A percentile compares a stretch with the other conserved stretches of the same genome.
Conservation (phyloP, 1,140 invertebrate species). For the Asobara japonica region DNA sequence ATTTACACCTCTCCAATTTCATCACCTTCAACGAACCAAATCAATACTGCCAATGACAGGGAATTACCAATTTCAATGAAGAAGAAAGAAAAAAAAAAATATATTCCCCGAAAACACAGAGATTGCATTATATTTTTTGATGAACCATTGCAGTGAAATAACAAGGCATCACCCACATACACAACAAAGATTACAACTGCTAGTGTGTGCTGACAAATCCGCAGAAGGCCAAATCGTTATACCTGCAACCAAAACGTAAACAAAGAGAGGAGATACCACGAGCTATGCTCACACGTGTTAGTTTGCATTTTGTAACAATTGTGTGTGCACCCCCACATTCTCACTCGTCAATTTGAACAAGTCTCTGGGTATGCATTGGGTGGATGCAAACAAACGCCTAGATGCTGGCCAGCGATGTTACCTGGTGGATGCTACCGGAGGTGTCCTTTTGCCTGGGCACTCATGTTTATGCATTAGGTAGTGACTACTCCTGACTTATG, state of each 20-base stretch:
- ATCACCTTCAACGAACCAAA: not conserved
- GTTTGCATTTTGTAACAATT: constrained; percentile 5
- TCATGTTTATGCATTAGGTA: constrained; percentile 32
- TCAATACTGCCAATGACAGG: not conserved
- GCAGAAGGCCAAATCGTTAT: not conserved
- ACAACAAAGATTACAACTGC: not conserved
- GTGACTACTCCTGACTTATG: constrained; percentile 7
- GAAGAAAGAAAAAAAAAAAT: not conserved
- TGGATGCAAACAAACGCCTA: constrained; percentile 1
- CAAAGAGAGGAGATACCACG: not conserved
- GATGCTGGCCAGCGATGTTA: not conserved
- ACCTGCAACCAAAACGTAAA: not conserved
- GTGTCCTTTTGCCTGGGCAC: not conserved
- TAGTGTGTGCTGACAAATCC: not conserved
- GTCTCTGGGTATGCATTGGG: not conserved
- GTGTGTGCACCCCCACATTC: not conserved
- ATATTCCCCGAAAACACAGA: not conserved
- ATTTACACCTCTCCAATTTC: not conserved
- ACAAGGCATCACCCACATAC: not conserved
- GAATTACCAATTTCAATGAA: not conserved
- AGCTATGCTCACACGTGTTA: not conserved
- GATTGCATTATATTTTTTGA: not conserved
- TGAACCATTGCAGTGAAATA: constrained; percentile 12
- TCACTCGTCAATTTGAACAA: not conserved
- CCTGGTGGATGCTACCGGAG: not conserved